Conservation (phyloP, 2,797 vertebrate species). For the Halcyon smyrnensis region DNA sequence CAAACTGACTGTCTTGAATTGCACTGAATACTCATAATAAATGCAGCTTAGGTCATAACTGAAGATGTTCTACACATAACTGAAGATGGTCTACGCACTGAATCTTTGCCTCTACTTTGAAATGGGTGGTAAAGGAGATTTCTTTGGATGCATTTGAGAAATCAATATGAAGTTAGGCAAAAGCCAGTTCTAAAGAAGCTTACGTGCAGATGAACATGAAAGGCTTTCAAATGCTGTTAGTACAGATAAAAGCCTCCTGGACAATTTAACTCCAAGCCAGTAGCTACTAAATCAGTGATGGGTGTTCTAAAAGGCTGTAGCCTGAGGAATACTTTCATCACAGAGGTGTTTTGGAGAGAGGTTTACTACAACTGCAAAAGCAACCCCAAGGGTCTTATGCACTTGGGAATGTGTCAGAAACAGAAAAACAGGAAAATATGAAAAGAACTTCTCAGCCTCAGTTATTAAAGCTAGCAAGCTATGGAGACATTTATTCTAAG, state of each 20-base stretch:
- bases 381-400: background rate
- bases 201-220: background rate
- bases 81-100: background rate
- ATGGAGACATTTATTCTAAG: background rate
- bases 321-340: background rate
- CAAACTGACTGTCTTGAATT: background rate
- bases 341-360: background rate
- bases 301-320: background rate
- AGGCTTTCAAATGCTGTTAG: background rate
- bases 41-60: background rate
- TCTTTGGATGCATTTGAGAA: background rate
- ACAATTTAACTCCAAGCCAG: background rate
- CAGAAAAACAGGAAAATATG: background rate
- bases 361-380: background rate
- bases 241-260: background rate
- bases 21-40: background rate
- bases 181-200: background rate
- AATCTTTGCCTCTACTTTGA: background rate
- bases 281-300: background rate
- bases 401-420: background rate
- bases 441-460: background rate
- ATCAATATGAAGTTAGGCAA: background rate
- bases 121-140: background rate
- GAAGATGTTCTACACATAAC: background rate
- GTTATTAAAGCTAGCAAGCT: background rate